phyloP scores from a whole-genome alignment of 2,797 vertebrate genomes.

The Acanthopagrus latus region DNA sequence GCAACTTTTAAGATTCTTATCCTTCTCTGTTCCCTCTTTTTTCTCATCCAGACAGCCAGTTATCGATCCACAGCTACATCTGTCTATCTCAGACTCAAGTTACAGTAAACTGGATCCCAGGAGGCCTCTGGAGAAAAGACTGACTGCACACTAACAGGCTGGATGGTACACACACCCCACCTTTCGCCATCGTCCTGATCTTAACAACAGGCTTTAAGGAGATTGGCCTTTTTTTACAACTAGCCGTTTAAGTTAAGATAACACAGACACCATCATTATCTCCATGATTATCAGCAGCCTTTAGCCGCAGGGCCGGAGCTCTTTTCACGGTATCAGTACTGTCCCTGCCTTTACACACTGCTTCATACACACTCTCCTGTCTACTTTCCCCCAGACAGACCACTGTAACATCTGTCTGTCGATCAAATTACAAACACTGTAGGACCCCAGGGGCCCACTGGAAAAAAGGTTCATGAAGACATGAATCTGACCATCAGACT shows the following conservation, averaged over 20 bases:
- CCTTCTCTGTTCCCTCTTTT: not conserved
- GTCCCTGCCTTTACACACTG: not conserved
- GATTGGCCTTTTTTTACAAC: not conserved
- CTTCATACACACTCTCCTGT: not conserved
- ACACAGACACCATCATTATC: not conserved
- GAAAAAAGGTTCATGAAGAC: conserved; percentile 16
- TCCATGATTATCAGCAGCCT: not conserved
- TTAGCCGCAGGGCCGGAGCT: not conserved
- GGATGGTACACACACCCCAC: not conserved
- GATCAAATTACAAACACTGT: conserved; percentile 54
- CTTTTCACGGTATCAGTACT: not conserved
- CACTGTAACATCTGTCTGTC: conserved; percentile 59
- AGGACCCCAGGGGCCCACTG: conserved; percentile 12
- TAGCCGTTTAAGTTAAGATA: not conserved
- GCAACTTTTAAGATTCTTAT: not conserved
- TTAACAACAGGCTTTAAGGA: not conserved
- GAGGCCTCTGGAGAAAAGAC: conserved; percentile 27
- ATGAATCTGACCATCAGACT: not conserved
- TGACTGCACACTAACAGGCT: conserved; percentile 20
- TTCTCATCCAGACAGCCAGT: conserved; percentile 17
- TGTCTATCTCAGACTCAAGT: conserved; percentile 55
- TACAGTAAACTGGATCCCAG: conserved; percentile 49
- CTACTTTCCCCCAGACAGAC: conserved; percentile 18
- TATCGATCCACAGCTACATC: conserved; percentile 58
- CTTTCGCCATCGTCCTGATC: not conserved